Evolutionary conservation across 2,888 invertebrate species (phyloP).

Genomic region (Archaeoteleia sp.): DNA sequence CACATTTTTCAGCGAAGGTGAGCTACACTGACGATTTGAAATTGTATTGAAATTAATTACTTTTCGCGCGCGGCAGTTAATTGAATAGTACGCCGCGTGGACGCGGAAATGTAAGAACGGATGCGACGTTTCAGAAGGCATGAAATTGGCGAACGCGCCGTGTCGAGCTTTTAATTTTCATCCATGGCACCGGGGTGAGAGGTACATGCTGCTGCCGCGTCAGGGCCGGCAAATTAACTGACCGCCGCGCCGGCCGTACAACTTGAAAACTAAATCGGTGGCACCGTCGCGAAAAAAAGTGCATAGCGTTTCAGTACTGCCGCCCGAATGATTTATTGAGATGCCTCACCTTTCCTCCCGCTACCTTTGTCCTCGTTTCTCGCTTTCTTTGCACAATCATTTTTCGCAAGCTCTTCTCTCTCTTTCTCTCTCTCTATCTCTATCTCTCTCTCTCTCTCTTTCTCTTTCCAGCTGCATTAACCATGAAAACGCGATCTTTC

Average conservation of each 20-base stretch:
- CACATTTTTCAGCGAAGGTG: slow-evolving; percentile 21
- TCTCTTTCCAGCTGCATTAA: slow-evolving; percentile 18
- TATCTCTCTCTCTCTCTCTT: slow-evolving; percentile 10
- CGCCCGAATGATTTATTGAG: slow-evolving; percentile 51
- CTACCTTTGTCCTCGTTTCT: not conserved
- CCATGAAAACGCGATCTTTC: slow-evolving; percentile 47
- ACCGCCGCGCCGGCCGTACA: slow-evolving; percentile 28
- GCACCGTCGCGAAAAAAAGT: slow-evolving; percentile 33
- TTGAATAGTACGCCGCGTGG: slow-evolving; percentile 43
- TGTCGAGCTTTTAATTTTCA: slow-evolving; percentile 50
- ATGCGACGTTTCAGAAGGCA: slow-evolving; percentile 52
- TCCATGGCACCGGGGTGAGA: slow-evolving; percentile 30
- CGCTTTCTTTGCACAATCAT: slow-evolving; percentile 1
- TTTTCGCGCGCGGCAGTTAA: slow-evolving; percentile 37
- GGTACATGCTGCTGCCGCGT: slow-evolving; percentile 24
- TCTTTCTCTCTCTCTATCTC: no score
- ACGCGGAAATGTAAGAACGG: slow-evolving; percentile 50
- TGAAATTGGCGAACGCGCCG: slow-evolving; percentile 49
- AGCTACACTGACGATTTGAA: slow-evolving; percentile 39
- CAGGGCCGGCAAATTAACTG: slow-evolving; percentile 49
- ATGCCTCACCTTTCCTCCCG: slow-evolving; percentile 10
- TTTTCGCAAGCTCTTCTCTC: no score
- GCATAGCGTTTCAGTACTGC: slow-evolving; percentile 27
- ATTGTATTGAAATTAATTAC: slow-evolving; percentile 53
- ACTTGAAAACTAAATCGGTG: slow-evolving; percentile 51